Conservation (phyloP, 2,113 vertebrate species). For the Elephantulus edwardii region DNA sequence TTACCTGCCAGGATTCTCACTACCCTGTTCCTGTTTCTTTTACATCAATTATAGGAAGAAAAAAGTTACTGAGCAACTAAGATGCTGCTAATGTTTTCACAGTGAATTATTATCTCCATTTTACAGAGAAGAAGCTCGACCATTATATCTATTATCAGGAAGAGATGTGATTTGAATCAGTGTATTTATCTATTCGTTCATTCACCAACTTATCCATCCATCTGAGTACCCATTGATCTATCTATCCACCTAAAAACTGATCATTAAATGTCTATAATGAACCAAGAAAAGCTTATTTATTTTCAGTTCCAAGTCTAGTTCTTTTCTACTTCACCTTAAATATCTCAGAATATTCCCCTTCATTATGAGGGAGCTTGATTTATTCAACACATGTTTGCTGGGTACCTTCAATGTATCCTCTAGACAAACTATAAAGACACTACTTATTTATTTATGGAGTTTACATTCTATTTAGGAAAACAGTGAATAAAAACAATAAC, state of each 20-base stretch:
- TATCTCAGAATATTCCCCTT: conserved; percentile 53
- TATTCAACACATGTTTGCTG: neutral
- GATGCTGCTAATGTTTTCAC: neutral
- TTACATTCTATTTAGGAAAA: neutral
- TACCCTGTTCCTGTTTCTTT: conserved; percentile 68
- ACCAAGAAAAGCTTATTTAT: neutral
- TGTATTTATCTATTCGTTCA: neutral
- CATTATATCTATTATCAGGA: neutral
- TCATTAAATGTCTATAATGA: neutral
- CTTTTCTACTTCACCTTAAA: neutral
- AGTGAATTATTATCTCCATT: neutral
- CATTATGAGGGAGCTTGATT: neutral
- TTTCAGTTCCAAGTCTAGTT: neutral
- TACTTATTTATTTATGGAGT: neutral
- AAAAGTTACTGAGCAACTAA: neutral
- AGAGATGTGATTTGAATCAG: neutral
- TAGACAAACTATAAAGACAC: neutral
- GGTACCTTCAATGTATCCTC: neutral
- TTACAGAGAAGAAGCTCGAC: neutral
- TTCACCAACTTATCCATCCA: neutral
- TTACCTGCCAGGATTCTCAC: conserved; percentile 65
- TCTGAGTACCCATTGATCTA: too few species aligned
- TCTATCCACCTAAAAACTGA: conserved; percentile 9
- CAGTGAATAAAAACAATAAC: neutral
- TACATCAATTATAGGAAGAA: neutral